Conservation (phyloP, 2,888 invertebrate genomes). For the Phorcus lineatus region DNA sequence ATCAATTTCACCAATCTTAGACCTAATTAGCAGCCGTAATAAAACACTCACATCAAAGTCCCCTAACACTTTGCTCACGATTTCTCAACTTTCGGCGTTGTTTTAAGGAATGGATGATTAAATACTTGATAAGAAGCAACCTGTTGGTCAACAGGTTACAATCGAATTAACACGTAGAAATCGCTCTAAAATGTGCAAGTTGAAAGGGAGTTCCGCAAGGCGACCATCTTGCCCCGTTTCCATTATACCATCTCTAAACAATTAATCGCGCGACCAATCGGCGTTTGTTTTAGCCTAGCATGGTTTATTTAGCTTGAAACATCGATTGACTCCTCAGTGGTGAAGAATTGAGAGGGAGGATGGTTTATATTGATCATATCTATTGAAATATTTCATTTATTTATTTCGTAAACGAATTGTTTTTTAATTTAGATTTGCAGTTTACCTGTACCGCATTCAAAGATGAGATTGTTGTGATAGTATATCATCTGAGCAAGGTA, state of each 20-base stretch:
- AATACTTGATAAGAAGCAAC: constrained; percentile 18
- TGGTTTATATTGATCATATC: too few species aligned
- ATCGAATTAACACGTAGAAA: constrained; percentile 4
- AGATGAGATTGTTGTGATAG: too few species aligned
- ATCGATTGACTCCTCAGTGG: too few species aligned
- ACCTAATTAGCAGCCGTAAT: constrained; percentile 17
- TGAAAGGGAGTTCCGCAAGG: not conserved
- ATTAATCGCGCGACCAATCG: constrained; percentile 17
- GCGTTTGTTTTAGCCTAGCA: not conserved
- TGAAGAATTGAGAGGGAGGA: too few species aligned
- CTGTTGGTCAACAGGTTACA: constrained; percentile 20
- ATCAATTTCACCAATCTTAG: constrained; percentile 13
- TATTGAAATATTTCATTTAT: too few species aligned
- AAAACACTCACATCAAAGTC: constrained; percentile 17
- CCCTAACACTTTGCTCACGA: not conserved
- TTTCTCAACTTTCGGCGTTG: constrained; percentile 12
- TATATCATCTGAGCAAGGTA: too few species aligned
- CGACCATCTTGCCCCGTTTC: not conserved
- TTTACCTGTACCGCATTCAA: too few species aligned
- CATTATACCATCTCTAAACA: not conserved
- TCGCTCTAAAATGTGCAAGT: not conserved
- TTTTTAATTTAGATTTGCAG: too few species aligned
- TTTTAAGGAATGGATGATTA: constrained; percentile 22
- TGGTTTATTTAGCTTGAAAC: too few species aligned
- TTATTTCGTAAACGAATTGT: too few species aligned